Evolutionary conservation across 1,140 invertebrate species (phyloP), one percentile per base, ranked within the genome.

Genomic region (Listronotus oregonensis): DNA sequence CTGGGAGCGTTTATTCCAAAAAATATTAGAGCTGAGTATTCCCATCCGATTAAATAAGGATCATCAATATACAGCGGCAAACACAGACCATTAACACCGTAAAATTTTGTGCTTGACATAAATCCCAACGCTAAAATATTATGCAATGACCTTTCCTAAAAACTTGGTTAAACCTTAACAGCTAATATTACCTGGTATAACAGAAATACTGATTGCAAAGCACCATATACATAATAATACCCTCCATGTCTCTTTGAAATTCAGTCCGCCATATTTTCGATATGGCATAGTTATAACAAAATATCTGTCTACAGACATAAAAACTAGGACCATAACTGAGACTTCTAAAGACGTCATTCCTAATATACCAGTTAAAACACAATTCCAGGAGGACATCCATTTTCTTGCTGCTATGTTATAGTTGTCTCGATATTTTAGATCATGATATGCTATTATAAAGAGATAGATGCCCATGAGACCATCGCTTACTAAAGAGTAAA

Each of bases 401-500:
- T 80, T 72, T 21, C 81, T 80, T 1, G 89, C 86, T 57, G 66
- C 37, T 60, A 78, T 72, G 67, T 87, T 83, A 77, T 90, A 94
- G 46, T 80, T 79, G 52, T 85, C 83, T 15, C 89, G 79, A 73
- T 84, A 90, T 50, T 81, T 79, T 31, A 83, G 73, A 75, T 94
- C 91, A 70, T 88, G 82, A 32, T 85, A 75, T 6, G 85, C 90
- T 68, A 93, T 89, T 49, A 87, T 82, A 11, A 90, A 27, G 57
- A 93, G 80, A 77, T 93, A 93, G 46, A 92, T 75, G 0, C 90
- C 91, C 89, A 93, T 92, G 14, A 93, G 76, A 68, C 91, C 81
- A 78, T 94, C 91, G 6, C 91, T 87, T n/a, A 87, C 82, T 85
- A 71, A 17, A 77, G 54, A 8, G 46, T 27, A 27, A 27, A 27